Evolutionary conservation across 2,113 vertebrate genomes (phyloP), one percentile per base, ranked within the genome.

Genomic region (Cololabis saira): DNA sequence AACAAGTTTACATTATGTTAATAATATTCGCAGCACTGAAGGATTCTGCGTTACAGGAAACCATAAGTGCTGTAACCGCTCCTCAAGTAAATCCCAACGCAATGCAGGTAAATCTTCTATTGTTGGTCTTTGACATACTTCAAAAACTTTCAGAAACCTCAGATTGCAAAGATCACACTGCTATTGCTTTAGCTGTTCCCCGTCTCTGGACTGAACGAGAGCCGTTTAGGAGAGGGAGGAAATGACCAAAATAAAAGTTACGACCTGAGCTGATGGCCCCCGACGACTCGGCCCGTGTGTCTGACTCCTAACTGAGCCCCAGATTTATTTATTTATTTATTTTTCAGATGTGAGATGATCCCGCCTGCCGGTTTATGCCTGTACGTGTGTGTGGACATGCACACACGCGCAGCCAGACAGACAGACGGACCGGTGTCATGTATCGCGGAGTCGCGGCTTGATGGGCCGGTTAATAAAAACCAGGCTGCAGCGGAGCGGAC

Each of bases 391-490:
- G 45, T 74, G 27, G 60, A 43, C 58, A 44, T 52, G 13, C 33
- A 37, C 33, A 37, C 33, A 7, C 33, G 10, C 3, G 10, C 33
- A 37, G 6, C 49, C n/a, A 48, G 37, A 7, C 33, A 37, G 6
- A 7, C 33, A 37, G 6, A 52, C n/a, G 44, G 37, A 65, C 41
- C 21, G 73, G 87, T 78, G 78, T 89, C 77, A 74, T 82, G 78
- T 87, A 82, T 89, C 85, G 67, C 4, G 12, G 62, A 82, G 72
- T 77, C 22, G 12, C 44, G 55, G 76, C 74, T 85, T 83, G 83
- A 86, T 85, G 78, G 67, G 22, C 67, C 80, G 62, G 82, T 84
- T 88, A 88, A 83, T 90, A 85, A 83, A 88, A 84, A 51, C 66
- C 85, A 83, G 77, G 74, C 81, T 56, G 40, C 63, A 63, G 75